Evolutionary conservation across 2,113 vertebrate species (phyloP), one percentile per base, ranked within the genome.

Genomic region (Apaloderma vittatum): DNA sequence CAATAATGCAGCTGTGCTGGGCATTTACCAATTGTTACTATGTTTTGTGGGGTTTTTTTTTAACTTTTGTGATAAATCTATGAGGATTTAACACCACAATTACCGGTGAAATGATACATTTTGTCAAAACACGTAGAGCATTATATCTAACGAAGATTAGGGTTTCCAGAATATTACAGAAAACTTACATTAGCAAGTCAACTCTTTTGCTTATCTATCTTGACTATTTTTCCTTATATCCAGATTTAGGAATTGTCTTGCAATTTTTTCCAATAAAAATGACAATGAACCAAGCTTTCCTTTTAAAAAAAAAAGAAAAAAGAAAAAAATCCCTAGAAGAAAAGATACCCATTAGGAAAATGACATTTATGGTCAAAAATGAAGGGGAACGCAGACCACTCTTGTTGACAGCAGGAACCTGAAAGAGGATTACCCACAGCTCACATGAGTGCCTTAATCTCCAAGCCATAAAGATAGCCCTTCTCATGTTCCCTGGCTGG

Each of bases 1-100:
- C 93, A 96, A 97, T 97, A 97, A 97, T 92, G 86, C 95, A 97
- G 88, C 96, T 98, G 97, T 96, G 65, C 54, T 94, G 97, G 27
- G 46, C 51, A 79, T 93, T 97, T 96, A 93, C 88, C 92, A 96
- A 51, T 97, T 81, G 51, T 93, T 92, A 55, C n/a, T 94, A 22
- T 66, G 16, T 43, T 37, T 66, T 43, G 73, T 37, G 36, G 29
- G 22, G 16, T 46, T 34, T 78, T 87, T 87, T 54, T 58, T 27
- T 4, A 87, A 80, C 34, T 70, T 66, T 8, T 52, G 3, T 65
- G 43, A 23, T 89, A 81, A 92, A 65, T 16, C 71, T 91, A 68
- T 93, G 81, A 76, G 57, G 78, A 94, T 94, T 96, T 94, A 96
- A 89, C 23, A 76, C 32, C 84, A 29, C 40, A 86, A 63, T 72